Evolutionary conservation across 2,113 vertebrate genomes (phyloP), one percentile per base, ranked within the genome.

Genomic region (Ceyx margarethae): DNA sequence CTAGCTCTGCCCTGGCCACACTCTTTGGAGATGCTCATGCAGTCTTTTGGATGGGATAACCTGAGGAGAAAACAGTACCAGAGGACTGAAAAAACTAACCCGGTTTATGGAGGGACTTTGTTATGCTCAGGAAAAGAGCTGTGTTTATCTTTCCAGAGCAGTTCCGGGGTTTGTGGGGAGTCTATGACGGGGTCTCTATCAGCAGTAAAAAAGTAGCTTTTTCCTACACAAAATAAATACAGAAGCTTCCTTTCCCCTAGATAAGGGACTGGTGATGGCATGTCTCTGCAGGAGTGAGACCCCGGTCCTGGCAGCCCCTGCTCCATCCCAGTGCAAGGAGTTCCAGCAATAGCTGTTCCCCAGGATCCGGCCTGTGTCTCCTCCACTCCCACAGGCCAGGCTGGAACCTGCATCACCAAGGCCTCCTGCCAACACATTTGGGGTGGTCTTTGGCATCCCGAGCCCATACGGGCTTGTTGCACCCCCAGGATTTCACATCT

Each of bases 101-200:
- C 3, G 1, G 73, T 86, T 94, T 83, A 37, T 71, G 61, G 91
- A 91, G 71, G 72, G 87, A 81, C 62, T 87, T 87, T 54, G 94
- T 95, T 96, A 92, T 25, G 33, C 69, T 83, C 95, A 96, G 97
- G 97, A 97, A 97, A 91, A 86, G 90, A 66, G 77, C 86, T 23
- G 62, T 97, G 94, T 95, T 97, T 96, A 91, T 97, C 91, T 97
- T 97, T 97, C 95, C 97, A 96, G 90, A 1, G 1, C 91, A 75
- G 84, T 60, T 62, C 51, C 0, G 7, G 85, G 75, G 79, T 88
- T 90, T 57, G 65, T 3, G 0, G 48, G 25, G 57, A 81, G 68
- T 73, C 46, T 25, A 40, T 61, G 80, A 57, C 6, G 0, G 42
- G 82, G 68, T 35, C 69, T 88, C 62, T 67, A 17, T 26, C 1